These are phyloP conservation scores for Antheraea pernyi DNA, from an alignment of 1,140 invertebrate genomes.

Conservation along the genomic window DNA sequence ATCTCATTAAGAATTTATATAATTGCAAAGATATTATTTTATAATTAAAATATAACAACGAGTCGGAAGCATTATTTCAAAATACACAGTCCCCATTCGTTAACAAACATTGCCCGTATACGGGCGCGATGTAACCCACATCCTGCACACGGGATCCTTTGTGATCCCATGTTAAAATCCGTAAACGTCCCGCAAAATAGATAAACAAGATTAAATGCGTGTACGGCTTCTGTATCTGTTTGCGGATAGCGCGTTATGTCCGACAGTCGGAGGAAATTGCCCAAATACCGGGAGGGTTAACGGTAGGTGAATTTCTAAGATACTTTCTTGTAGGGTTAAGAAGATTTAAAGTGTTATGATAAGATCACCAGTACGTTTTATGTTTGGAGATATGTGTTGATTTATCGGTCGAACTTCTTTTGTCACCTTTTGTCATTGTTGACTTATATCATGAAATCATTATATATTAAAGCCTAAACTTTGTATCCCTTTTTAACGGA, in stretches of 20 bases:
- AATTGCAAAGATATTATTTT: too few species aligned
- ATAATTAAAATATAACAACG: too few species aligned
- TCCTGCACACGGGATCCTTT: slow-evolving; percentile 38
- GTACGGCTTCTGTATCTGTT: slow-evolving; percentile 24
- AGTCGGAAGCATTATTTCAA: background rate
- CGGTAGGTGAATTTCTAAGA: slow-evolving; percentile 33
- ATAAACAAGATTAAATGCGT: slow-evolving; percentile 55
- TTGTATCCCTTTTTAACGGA: too few species aligned
- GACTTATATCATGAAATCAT: background rate
- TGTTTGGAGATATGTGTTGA: slow-evolving; percentile 36
- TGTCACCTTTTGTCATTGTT: background rate
- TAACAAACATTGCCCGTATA: slow-evolving; percentile 18
- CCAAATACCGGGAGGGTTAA: slow-evolving; percentile 19
- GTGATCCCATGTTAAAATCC: slow-evolving; percentile 24
- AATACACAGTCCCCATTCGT: slow-evolving; percentile 21
- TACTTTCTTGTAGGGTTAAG: slow-evolving; percentile 48
- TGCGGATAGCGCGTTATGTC: slow-evolving; percentile 16
- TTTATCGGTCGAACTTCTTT: slow-evolving; percentile 17
- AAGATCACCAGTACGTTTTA: background rate
- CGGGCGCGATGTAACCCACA: slow-evolving; percentile 40
- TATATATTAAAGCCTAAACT: too few species aligned
- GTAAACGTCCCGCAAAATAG: slow-evolving; percentile 31
- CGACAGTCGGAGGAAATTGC: slow-evolving; percentile 47
- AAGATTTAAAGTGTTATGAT: slow-evolving; percentile 48
- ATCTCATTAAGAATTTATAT: too few species aligned